Evolutionary conservation across 2,888 invertebrate species (phyloP), one percentile per base, ranked within the genome.

Genomic region (Lampropteryx suffumata): DNA sequence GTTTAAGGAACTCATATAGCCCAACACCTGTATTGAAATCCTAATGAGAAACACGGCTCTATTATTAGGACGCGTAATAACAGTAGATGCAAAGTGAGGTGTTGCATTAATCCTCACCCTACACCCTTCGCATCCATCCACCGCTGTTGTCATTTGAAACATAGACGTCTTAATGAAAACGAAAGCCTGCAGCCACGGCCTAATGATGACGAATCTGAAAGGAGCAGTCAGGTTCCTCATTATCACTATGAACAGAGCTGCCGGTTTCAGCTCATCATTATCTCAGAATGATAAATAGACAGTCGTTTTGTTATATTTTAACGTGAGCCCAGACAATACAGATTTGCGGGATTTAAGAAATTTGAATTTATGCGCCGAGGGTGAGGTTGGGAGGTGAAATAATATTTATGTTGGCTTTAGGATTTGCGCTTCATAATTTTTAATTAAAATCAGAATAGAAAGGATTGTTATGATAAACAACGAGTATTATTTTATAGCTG

Each of bases 171-270:
- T 82, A 87, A 85, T 87, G 87, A 86, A 85, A 84, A 79, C 80
- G 72, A 64, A 62, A 71, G 82, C 85, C 82, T 65, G 73, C 65
- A 84, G 84, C 80, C 65, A 63, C 71, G 65, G 79, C 65, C 82
- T 88, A 87, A 88, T 87, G 87, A 89, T 82, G 84, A 84, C 83
- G 79, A 80, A 83, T 84, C 71, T 81, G 81, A 85, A 84, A 84
- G 81, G 81, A 79, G 72, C 74, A 69, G 69, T 76, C 71, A 67
- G 60, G 61, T 71, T 69, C 69, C 82, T 85, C 87, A 84, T 87
- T 87, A 86, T 84, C 76, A 46, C 26, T 78, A 75, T 71, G 73
- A 80, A 76, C 74, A 69, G 12, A 46, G 44, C 79, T 69, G 28
- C 69, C 62, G 60, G 66, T 62, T 65, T 69, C 72, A 58, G 58